A percentile compares a stretch with the other conserved stretches of the same genome.
These are phyloP conservation scores for Chloropsis cyanopogon DNA, from an alignment of 2,113 vertebrate species.

Conservation along the genomic window DNA sequence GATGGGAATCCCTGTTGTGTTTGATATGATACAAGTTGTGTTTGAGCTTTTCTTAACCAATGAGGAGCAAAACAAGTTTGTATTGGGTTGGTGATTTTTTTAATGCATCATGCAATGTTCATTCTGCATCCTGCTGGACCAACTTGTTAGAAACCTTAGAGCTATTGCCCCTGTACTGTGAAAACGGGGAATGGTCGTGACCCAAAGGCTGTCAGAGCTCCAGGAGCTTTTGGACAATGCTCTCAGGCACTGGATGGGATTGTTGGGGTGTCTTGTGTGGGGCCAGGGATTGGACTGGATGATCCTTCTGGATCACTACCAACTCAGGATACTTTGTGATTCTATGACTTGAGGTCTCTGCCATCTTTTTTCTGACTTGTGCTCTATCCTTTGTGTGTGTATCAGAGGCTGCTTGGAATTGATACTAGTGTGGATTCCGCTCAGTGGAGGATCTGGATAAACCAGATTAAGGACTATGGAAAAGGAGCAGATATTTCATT, in stretches of 20 bases:
- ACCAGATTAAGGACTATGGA: conserved; percentile 9
- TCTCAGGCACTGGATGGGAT: not conserved
- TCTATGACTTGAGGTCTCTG: not conserved
- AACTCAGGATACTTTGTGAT: not conserved
- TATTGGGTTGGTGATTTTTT: not conserved
- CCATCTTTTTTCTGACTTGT: not conserved
- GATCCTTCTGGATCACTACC: not conserved
- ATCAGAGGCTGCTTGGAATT: not conserved
- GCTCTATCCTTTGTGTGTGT: not conserved
- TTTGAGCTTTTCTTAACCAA: not conserved
- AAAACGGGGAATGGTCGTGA: not conserved
- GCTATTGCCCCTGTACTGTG: not conserved
- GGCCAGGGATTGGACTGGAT: not conserved
- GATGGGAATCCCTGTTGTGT: not conserved
- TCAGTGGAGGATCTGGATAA: conserved; percentile 26
- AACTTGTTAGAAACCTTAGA: not conserved
- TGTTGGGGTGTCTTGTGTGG: not conserved
- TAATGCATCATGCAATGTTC: not conserved
- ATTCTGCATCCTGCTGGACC: not conserved
- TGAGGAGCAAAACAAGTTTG: not conserved
- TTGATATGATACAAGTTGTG: not conserved
- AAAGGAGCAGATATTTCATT: conserved; percentile 49
- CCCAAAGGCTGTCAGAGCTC: not conserved
- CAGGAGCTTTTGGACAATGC: not conserved
- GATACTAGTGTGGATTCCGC: not conserved